Evolutionary conservation across 2,113 vertebrate genomes (phyloP), one percentile per base, ranked within the genome.

Genomic region (Channa argus): DNA sequence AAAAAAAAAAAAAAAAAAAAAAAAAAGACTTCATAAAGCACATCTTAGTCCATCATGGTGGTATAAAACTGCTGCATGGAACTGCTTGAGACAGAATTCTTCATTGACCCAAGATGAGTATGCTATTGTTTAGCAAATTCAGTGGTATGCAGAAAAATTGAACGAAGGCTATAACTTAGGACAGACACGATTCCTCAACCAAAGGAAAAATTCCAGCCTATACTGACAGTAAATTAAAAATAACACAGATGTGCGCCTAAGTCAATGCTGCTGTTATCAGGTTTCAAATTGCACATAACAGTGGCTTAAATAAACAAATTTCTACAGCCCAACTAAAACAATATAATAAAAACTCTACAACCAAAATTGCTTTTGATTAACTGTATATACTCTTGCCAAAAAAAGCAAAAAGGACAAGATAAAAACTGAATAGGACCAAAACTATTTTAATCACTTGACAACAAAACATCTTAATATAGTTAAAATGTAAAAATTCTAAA

Each of bases 381-480:
- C 55, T 71, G 59, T 34, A 54, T 15, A 68, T 13, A 63, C 51
- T 60, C 68, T 9, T n/a, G 79, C 77, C 82, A 87, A 87, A 73
- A 89, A 61, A 76, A 24, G 24, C 39, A 68, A 86, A 73, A 24
- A 24, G 51, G 44, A 74, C 68, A 82, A 54, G 24, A 82, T 44
- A 9, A 86, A 75, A 56, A 78, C 58, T 14, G 50, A 75, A 74
- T 79, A 74, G 36, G 63, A 83, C 77, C 82, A 74, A 83, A 24
- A 89, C 55, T 82, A 90, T 84, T 86, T 81, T 67, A 80, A 86
- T 89, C 77, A 84, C 47, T 50, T 62, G 39, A 86, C 55, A 44
- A 88, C 82, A 83, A 78, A 77, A 71, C 41, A 62, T 73, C 67
- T 80, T 66, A 54, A 85, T 82, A 79, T 78, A 72, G 72, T 77